Evolutionary conservation across 2,797 vertebrate genomes (phyloP).

Genomic region (Allobates femoralis): DNA sequence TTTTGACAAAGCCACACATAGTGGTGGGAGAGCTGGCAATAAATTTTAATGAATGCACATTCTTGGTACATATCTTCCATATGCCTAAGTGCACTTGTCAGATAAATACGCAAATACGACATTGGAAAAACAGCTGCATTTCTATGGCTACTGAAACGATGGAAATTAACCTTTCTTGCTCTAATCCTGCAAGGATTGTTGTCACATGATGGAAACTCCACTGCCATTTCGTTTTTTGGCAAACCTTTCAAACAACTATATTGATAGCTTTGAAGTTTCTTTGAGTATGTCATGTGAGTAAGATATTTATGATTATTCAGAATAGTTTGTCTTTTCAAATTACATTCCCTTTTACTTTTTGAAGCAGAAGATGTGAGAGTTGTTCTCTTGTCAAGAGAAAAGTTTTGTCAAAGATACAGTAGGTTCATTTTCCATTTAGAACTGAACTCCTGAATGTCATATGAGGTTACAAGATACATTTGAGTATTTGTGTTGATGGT

Average conservation of each 20-base stretch:
- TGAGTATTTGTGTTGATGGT: not conserved
- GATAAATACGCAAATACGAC: not conserved
- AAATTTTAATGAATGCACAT: not conserved
- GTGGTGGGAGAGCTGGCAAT: not conserved
- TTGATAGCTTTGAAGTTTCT: constrained; percentile 46
- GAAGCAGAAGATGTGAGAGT: constrained; percentile 55
- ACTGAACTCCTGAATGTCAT: constrained; percentile 2
- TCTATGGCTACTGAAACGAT: constrained; percentile 39
- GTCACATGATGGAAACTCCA: constrained; percentile 46
- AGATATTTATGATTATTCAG: constrained; percentile 58
- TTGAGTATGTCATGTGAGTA: constrained; percentile 60
- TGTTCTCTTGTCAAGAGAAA: constrained; percentile 29
- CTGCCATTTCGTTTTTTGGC: constrained; percentile 44
- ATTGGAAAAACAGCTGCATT: constrained; percentile 8
- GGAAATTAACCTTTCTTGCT: constrained; percentile 21
- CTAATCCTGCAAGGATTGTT: constrained; percentile 51
- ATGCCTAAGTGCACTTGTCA: not conserved
- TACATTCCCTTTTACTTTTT: constrained; percentile 58
- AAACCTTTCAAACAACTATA: constrained; percentile 54
- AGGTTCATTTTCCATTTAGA: constrained; percentile 6
- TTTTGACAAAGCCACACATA: not conserved
- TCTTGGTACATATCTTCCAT: not conserved
- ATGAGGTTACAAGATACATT: not conserved
- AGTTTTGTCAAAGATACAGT: constrained; percentile 21
- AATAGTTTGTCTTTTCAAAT: constrained; percentile 52